phyloP scores from a whole-genome alignment of 2,113 vertebrate species.

The Myocastor coypus region DNA sequence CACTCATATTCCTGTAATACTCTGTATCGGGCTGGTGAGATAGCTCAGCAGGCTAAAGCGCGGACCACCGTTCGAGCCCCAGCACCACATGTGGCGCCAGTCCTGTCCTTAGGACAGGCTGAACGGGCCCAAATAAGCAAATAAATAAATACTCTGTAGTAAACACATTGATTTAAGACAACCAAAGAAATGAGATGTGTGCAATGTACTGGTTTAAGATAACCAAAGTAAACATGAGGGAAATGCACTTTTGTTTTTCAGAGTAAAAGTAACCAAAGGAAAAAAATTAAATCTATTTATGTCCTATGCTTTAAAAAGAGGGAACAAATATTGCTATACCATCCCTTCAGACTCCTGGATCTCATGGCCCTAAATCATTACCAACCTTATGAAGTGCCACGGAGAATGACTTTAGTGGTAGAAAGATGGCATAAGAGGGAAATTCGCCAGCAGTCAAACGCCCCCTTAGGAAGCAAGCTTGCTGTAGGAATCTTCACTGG shows the following conservation, averaged over 20 bases:
- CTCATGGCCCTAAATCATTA: slow-evolving; percentile 66
- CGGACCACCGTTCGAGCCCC: too few species aligned
- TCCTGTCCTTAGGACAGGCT: too few species aligned
- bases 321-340: slow-evolving; percentile 7
- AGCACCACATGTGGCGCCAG: too few species aligned
- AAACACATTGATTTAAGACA: slow-evolving; percentile 33
- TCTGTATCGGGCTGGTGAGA: neutral
- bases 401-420: slow-evolving; percentile 62
- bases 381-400: slow-evolving; percentile 63
- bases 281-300: slow-evolving; percentile 43
- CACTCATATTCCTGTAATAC: neutral
- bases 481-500: slow-evolving; percentile 65
- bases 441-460: slow-evolving; percentile 73
- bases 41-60: too few species aligned
- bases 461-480: slow-evolving; percentile 65
- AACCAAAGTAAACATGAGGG: neutral
- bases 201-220: slow-evolving; percentile 18
- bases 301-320: neutral
- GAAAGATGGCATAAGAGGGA: slow-evolving; percentile 64
- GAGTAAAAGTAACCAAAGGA: slow-evolving; percentile 31
- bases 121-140: too few species aligned
- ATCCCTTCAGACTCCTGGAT: slow-evolving; percentile 14
- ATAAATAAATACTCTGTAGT: neutral
- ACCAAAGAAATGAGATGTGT: neutral
- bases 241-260: neutral